Conservation (phyloP, 2,797 vertebrate species). For the Pipistrellus kuhlii region DNA sequence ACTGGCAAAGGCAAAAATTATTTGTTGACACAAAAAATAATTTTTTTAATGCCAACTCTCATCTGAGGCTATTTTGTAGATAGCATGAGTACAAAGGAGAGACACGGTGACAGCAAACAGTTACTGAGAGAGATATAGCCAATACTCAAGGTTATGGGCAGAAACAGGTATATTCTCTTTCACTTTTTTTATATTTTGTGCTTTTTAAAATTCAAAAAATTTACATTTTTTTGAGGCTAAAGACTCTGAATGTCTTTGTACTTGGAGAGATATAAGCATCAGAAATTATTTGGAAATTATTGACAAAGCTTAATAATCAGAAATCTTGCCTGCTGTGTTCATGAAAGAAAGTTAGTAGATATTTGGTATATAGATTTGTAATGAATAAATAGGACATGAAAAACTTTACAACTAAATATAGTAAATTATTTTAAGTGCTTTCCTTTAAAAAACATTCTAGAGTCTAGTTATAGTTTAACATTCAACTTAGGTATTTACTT, state of each 20-base stretch:
- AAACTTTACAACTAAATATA: constrained; percentile 8
- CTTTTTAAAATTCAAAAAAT: not conserved
- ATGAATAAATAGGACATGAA: not conserved
- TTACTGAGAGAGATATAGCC: not conserved
- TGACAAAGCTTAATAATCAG: constrained; percentile 9
- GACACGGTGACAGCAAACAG: not conserved
- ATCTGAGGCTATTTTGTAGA: constrained; percentile 4
- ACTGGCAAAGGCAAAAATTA: constrained; percentile 62
- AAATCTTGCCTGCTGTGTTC: not conserved
- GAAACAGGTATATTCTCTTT: not conserved
- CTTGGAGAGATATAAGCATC: not conserved
- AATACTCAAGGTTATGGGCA: not conserved
- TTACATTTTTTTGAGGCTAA: not conserved
- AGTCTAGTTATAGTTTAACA: not conserved
- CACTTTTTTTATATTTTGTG: not conserved
- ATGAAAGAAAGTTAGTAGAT: not conserved
- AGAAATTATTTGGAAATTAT: constrained; percentile 25
- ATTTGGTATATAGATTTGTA: not conserved
- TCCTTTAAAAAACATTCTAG: not conserved
- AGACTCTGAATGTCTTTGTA: not conserved
- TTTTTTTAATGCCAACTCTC: constrained; percentile 43
- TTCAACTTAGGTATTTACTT: not conserved
- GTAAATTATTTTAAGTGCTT: not conserved
- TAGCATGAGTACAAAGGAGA: not conserved
- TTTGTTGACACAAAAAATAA: constrained; percentile 55